Percentiles rank a stretch among this genome's conserved stretches.
These are phyloP conservation scores for Pseudochaenichthys georgianus DNA, from an alignment of 2,797 vertebrate species.

Conservation along the genomic window DNA sequence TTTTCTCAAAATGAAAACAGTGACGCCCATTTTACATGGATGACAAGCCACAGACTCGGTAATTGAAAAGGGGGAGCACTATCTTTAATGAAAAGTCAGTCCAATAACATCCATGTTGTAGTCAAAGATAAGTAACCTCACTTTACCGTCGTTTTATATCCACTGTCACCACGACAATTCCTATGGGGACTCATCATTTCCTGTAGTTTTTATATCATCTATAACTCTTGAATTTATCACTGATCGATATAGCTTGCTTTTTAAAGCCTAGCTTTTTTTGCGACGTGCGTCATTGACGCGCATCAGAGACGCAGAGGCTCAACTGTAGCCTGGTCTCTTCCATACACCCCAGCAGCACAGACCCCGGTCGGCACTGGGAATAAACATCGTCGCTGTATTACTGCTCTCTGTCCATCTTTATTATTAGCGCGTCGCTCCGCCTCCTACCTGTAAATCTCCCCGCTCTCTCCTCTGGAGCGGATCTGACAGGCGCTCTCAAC, in stretches of 20 bases:
- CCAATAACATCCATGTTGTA: not conserved
- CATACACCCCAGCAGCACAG: constrained; percentile 32
- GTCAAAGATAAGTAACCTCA: constrained; percentile 13
- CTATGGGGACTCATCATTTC: constrained; percentile 4
- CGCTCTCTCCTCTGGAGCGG: constrained; percentile 71
- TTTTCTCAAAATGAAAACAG: constrained; percentile 34
- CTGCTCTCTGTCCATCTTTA: constrained; percentile 75
- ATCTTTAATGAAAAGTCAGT: constrained; percentile 55
- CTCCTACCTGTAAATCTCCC: constrained; percentile 85
- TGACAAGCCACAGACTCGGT: constrained; percentile 36
- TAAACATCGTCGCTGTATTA: constrained; percentile 43
- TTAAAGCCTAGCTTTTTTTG: constrained; percentile 18
- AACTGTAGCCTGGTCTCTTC: constrained; percentile 33
- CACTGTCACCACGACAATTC: not conserved
- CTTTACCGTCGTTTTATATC: constrained; percentile 16
- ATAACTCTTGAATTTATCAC: constrained; percentile 21
- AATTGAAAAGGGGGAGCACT: constrained; percentile 47
- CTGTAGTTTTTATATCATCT: constrained; percentile 7
- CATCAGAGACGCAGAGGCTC: constrained; percentile 64
- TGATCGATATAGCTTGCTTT: constrained; percentile 34
- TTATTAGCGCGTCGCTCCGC: constrained; percentile 81
- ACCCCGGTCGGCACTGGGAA: constrained; percentile 39
- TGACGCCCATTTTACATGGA: constrained; percentile 12
- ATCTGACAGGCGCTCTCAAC: constrained; percentile 80
- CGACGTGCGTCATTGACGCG: constrained; percentile 71